Base-by-base conservation (phyloP, 2,797 vertebrate genomes). In the Sebastiscus albofasciatus region DNA sequence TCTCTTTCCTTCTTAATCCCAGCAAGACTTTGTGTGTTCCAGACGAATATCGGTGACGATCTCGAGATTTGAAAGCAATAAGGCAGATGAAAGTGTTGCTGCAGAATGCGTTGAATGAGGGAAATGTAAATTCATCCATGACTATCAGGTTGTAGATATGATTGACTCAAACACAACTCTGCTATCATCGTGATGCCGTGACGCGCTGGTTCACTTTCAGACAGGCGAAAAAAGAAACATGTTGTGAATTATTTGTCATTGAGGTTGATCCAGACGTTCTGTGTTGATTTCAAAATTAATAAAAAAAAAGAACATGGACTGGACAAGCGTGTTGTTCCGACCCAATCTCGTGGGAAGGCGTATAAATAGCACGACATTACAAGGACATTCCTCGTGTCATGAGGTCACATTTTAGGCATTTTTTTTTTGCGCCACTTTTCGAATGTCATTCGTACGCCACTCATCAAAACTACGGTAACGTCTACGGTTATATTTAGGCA, bases 41-140 rank as follows among this genome's bases (percentile, higher is more conserved):
- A 77, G 80, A 84, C 81, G 73, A 87, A 73, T 78, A 84, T 79
- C 79, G 9, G 64, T 7, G 14, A 39, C 27, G 60, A 72, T 85
- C 73, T 84, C 58, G 5, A 60, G 52, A 33, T 83, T 71, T 79
- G 62, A 82, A 79, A 86, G 76, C 34, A 85, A 61, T 75, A 79
- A 79, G 68, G 72, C 39, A 75, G 72, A 67, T 34, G 61, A 67
- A 68, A 76, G 75, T 36, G 29, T 55, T 5, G 26, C 52, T 4
- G 34, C 70, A 65, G 74, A 79, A 42, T 72, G 52, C 46, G 20
- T 4, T 67, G 66, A 79, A 68, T 31, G 78, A 75, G 72, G 77
- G 80, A 56, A 67, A 75, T 62, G 36, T 24, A 56, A 76, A 69
- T 80, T 70, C 56, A 77, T 52, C 67, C 39, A 4, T 79, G 70